A percentile compares a stretch with the other conserved stretches of the same genome.
phyloP scores from a whole-genome alignment of 2,888 invertebrate genomes.

The Eristalis pertinax region DNA sequence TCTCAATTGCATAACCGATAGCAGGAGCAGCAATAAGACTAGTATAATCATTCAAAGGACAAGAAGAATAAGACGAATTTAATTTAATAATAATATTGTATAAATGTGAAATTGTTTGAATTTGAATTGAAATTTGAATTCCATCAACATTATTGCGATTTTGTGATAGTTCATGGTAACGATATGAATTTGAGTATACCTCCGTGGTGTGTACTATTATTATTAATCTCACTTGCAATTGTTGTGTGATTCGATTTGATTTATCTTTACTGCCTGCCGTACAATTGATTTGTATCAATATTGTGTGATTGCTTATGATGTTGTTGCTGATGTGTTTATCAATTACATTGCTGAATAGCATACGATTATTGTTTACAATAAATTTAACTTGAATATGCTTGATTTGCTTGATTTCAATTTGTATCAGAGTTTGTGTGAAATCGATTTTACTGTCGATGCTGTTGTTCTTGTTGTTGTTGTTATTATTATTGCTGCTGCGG shows the following conservation, averaged over 20 bases:
- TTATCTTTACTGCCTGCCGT: constrained; percentile 44
- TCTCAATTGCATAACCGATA: constrained; percentile 68
- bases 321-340: constrained; percentile 9
- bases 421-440: constrained; percentile 18
- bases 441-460: constrained; percentile 37
- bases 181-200: constrained; percentile 7
- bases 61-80: constrained; percentile 24
- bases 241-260: constrained; percentile 34
- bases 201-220: neutral
- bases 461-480: constrained; percentile 20
- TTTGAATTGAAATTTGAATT: neutral
- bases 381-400: constrained; percentile 47
- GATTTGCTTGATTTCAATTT: constrained; percentile 17
- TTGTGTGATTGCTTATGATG: neutral
- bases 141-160: neutral
- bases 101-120: constrained; percentile 8
- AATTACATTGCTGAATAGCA: constrained; percentile 59
- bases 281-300: neutral
- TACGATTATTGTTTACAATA: constrained; percentile 33
- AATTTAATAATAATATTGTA: neutral
- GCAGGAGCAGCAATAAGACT: constrained; percentile 30
- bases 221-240: constrained; percentile 3
- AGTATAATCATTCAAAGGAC: constrained; percentile 1
- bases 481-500: too few species aligned
- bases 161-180: constrained; percentile 25